Evolutionary conservation across 1,140 invertebrate genomes (phyloP).

Genomic region (Venturia canescens): DNA sequence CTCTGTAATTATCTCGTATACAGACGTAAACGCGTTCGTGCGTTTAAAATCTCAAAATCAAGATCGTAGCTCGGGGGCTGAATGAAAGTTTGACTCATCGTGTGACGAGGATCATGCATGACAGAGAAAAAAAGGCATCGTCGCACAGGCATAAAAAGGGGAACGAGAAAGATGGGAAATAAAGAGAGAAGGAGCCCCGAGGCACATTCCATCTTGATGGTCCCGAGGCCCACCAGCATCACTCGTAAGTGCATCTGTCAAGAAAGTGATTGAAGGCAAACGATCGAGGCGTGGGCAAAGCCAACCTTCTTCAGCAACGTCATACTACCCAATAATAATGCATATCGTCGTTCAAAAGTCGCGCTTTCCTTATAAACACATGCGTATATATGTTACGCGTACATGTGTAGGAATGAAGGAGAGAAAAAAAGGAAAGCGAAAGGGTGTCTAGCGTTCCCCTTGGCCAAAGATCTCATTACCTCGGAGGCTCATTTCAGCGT

Average conservation of each 20-base stretch:
- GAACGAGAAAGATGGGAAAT: slow-evolving; percentile 34
- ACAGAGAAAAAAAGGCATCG: slow-evolving; percentile 12
- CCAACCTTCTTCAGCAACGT: slow-evolving; percentile 37
- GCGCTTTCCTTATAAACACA: background rate
- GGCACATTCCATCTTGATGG: slow-evolving; percentile 70
- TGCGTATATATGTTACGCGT: background rate
- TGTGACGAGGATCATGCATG: slow-evolving; percentile 31
- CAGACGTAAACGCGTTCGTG: background rate
- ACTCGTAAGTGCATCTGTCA: slow-evolving; percentile 73
- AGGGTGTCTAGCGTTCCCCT: slow-evolving; percentile 22
- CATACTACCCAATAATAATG: slow-evolving; percentile 21
- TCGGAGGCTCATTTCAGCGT: slow-evolving; percentile 65
- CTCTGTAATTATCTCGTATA: slow-evolving; percentile 15
- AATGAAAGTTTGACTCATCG: slow-evolving; percentile 21
- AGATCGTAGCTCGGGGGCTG: slow-evolving; percentile 15
- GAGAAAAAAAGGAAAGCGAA: background rate
- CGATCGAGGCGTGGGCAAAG: slow-evolving; percentile 63
- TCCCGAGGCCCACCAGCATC: slow-evolving; percentile 55
- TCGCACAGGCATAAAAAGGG: background rate
- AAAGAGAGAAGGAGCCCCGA: slow-evolving; percentile 55
- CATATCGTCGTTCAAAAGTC: background rate
- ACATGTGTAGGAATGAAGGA: background rate
- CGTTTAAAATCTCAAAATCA: slow-evolving; percentile 14
- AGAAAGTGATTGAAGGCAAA: slow-evolving; percentile 74
- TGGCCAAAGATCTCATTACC: slow-evolving; percentile 67